Conservation (phyloP, 2,113 vertebrate species). For the Melospiza georgiana region DNA sequence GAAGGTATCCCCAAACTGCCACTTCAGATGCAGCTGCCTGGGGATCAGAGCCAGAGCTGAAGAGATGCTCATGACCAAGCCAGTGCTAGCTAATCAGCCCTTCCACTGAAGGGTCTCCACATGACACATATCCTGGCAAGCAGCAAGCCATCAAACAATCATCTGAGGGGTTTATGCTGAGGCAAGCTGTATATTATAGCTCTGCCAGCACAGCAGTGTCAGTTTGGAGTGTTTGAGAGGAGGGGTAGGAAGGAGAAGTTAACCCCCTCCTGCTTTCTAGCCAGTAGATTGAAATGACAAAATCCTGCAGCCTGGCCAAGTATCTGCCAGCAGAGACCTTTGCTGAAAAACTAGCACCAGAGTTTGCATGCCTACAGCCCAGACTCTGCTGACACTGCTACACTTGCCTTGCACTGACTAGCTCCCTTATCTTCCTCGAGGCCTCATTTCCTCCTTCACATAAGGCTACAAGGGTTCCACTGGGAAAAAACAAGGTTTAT, state of each 20-base stretch:
- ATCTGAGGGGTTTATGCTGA: constrained; percentile 10
- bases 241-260: neutral
- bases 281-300: neutral
- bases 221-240: neutral
- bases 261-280: neutral
- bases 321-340: neutral
- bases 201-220: constrained; percentile 2
- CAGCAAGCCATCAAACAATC: neutral
- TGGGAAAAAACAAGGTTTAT: neutral
- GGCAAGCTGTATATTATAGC: neutral
- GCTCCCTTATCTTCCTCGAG: neutral
- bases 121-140: neutral
- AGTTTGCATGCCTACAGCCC: neutral
- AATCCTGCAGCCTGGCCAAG: neutral
- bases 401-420: accelerated
- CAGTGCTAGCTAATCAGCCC: neutral
- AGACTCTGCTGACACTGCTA: neutral
- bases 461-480: neutral
- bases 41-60: neutral
- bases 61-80: neutral
- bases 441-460: neutral
- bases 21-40: neutral
- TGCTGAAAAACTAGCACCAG: neutral
- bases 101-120: neutral
- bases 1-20: neutral